These are phyloP conservation scores for rat (Rattus norvegicus) DNA, from an alignment of 2,113 vertebrate species.

Conservation along the genomic window DNA sequence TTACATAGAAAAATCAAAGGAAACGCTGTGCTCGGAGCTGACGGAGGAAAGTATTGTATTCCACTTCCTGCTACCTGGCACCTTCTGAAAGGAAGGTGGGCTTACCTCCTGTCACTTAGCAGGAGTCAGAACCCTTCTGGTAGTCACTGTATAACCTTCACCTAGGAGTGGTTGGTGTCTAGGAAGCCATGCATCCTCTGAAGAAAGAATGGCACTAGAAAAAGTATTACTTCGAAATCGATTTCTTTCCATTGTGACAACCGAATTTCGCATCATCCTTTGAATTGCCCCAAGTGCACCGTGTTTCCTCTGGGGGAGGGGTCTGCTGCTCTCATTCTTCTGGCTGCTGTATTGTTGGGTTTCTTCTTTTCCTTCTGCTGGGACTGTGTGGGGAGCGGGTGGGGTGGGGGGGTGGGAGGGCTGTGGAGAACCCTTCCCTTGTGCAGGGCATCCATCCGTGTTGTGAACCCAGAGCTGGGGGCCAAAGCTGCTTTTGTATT, in stretches of 20 bases:
- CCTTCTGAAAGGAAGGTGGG: constrained; percentile 86
- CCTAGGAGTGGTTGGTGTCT: constrained; percentile 66
- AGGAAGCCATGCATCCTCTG: constrained; percentile 74
- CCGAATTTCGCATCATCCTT: constrained; percentile 81
- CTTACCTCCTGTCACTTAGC: constrained; percentile 84
- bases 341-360: constrained; percentile 63
- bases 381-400: constrained; percentile 69
- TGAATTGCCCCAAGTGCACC: constrained; percentile 77
- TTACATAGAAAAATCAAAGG: constrained; percentile 11
- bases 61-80: constrained; percentile 67
- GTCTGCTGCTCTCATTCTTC: neutral
- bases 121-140: constrained; percentile 85
- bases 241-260: constrained; percentile 78
- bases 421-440: constrained; percentile 76
- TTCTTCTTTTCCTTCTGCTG: constrained; percentile 57
- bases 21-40: neutral
- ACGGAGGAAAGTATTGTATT: neutral
- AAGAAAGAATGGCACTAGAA: constrained; percentile 80
- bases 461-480: constrained; percentile 85
- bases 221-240: constrained; percentile 77
- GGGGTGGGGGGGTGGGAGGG: constrained; percentile 34
- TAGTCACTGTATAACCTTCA: constrained; percentile 70
- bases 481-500: constrained; percentile 92
- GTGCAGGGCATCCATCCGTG: constrained; percentile 83
- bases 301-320: constrained; percentile 1